phyloP scores from a whole-genome alignment of 1,140 invertebrate species.

The Drosophila ironensis region DNA sequence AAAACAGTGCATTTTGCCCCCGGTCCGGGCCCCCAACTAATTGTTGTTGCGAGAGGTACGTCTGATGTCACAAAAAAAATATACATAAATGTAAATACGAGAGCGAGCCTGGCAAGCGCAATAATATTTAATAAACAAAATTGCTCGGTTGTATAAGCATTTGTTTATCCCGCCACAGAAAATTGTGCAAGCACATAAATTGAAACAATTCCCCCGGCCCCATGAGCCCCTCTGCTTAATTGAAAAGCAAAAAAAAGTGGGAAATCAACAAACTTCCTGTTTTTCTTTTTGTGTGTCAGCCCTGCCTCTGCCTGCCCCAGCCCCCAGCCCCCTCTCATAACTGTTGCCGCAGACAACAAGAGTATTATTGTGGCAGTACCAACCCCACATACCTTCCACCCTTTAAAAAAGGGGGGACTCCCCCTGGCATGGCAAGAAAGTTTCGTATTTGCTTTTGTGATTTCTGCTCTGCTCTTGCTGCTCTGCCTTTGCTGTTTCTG shows the following conservation, averaged over 20 bases:
- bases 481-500: too few relatives aligned
- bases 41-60: conserved; percentile 66
- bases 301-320: background rate
- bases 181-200: conserved; percentile 50
- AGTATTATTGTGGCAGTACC: conserved; percentile 71
- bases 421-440: conserved; percentile 49
- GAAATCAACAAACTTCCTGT: conserved; percentile 71
- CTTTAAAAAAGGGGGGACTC: conserved; percentile 1
- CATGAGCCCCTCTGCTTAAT: conserved; percentile 43
- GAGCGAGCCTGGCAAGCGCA: background rate
- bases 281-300: conserved; percentile 29
- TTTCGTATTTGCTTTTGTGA: conserved; percentile 69
- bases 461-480: too few relatives aligned
- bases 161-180: conserved; percentile 48
- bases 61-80: conserved; percentile 20
- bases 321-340: conserved; percentile 35
- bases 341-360: conserved; percentile 77
- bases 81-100: conserved; percentile 1
- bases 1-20: conserved; percentile 51
- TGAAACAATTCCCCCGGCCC: conserved; percentile 35
- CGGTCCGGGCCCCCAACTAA: conserved; percentile 14
- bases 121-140: conserved; percentile 66
- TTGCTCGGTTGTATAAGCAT: conserved; percentile 48
- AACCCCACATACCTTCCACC: conserved; percentile 1
- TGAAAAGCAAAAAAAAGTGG: conserved; percentile 54